Evolutionary conservation across 1,140 invertebrate species (phyloP).

Genomic region (Mamestra configurata): DNA sequence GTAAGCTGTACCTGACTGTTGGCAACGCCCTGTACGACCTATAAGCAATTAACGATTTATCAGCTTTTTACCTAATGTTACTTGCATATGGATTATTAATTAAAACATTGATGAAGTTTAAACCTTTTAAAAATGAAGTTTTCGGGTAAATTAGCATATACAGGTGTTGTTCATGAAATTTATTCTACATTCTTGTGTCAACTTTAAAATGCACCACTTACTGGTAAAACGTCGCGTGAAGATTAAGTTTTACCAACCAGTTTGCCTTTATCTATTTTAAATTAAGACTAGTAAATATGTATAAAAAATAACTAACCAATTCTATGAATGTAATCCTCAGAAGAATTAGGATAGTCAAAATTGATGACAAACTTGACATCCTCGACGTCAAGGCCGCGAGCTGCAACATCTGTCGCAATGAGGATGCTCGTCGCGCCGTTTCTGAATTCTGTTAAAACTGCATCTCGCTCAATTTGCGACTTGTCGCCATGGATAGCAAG

Average conservation of each 20-base stretch:
- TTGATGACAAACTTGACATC: constrained; percentile 99
- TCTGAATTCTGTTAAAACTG: constrained; percentile 96
- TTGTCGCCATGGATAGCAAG: constrained; percentile 99
- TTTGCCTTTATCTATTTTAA: too few species aligned
- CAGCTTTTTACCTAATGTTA: neutral
- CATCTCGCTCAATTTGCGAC: constrained; percentile 98
- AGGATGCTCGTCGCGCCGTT: constrained; percentile 97
- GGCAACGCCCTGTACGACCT: constrained; percentile 96
- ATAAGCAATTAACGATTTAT: constrained; percentile 7
- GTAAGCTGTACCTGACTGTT: constrained; percentile 98
- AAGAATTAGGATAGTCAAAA: constrained; percentile 99
- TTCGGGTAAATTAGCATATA: too few species aligned
- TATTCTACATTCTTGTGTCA: too few species aligned
- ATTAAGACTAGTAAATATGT: neutral
- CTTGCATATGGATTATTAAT: too few species aligned
- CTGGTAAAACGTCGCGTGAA: too few species aligned
- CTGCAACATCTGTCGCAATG: constrained; percentile 99
- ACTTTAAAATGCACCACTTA: too few species aligned
- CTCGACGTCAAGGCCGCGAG: constrained; percentile 98
- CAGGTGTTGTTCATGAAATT: too few species aligned
- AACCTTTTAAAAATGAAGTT: too few species aligned
- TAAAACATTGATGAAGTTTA: too few species aligned
- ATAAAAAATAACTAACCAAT: constrained; percentile 91
- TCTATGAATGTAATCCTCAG: constrained; percentile 99
- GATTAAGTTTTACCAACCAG: too few species aligned